Base-by-base conservation (phyloP, 1,140 invertebrate genomes). In the Drosophila simulans region DNA sequence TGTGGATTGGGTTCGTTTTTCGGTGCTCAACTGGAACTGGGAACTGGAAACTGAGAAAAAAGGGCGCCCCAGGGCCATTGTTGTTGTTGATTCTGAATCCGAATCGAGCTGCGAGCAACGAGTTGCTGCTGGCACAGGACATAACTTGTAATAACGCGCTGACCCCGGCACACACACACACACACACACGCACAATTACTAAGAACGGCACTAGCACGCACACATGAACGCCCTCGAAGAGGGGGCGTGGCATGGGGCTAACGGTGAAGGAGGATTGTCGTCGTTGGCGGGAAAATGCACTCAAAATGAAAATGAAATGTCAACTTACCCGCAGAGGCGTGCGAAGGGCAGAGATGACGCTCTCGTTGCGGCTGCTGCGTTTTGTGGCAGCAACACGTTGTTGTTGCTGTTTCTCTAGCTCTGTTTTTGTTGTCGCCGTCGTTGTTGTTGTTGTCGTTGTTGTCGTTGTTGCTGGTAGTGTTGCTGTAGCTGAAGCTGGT, bases 101-200 rank as follows among this genome's bases (percentile, higher is more conserved):
- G 65, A 34, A 55, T 39, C 20, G 40, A 69, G 37, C 68, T 72
- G 51, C 20, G 12, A 39, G 25, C 12, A 17, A 10, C 43, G 40
- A 12, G 56, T 17, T 48, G 31, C 25, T 48, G 31, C 55, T 51
- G 34, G 54, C 68, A 85, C 57, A 59, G 70, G 45, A 57, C 80
- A 84, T 84, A 85, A 81, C 77, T 85, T 85, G 78, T 85, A 86
- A 83, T 88, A 88, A 89, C 65, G 52, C 52, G 55, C 64, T 86
- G 74, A 88, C 75, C 60, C 79, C 66, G 74, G 88, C 60, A 52
- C 34, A 48, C 31, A 56, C 40, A 8, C 25, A n/a, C 35, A 12
- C 12, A 27, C 27, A 42, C 12, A 27, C 43, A 58, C 7, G 22
- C 5, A n/a, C 1, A 25, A 22, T 8, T 2, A 31, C 17, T 25